A percentile compares a stretch with the other conserved stretches of the same genome.
Conservation (phyloP, 2,888 invertebrate species). For the Adineta ricciae region DNA sequence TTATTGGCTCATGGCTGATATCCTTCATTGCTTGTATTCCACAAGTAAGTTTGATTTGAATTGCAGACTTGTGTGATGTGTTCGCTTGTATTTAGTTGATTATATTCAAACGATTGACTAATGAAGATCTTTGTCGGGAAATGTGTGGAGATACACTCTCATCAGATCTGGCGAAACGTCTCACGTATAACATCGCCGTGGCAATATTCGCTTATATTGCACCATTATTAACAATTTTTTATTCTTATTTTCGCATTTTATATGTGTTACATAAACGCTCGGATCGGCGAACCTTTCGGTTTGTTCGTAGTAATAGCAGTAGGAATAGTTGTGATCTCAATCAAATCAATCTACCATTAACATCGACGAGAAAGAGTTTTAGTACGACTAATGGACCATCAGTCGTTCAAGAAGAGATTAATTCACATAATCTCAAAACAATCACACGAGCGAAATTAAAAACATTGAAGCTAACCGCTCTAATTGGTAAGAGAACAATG, state of each 20-base stretch:
- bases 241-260: neutral
- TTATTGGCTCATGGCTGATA: neutral
- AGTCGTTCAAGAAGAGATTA: neutral
- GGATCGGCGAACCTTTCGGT: neutral
- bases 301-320: neutral
- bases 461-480: neutral
- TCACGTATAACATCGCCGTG: neutral
- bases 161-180: neutral
- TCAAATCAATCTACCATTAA: neutral
- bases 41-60: neutral
- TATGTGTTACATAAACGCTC: neutral
- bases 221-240: constrained; percentile 5
- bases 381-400: neutral
- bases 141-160: constrained; percentile 4
- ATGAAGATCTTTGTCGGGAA: neutral
- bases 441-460: neutral
- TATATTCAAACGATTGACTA: neutral
- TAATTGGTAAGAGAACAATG: neutral
- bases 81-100: neutral
- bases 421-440: neutral
- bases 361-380: neutral
- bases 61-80: no score
- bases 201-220: neutral
- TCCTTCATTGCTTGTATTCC: neutral
- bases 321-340: neutral